Evolutionary conservation across 2,113 vertebrate genomes (phyloP).

Genomic region (Melanerpes formicivorus): DNA sequence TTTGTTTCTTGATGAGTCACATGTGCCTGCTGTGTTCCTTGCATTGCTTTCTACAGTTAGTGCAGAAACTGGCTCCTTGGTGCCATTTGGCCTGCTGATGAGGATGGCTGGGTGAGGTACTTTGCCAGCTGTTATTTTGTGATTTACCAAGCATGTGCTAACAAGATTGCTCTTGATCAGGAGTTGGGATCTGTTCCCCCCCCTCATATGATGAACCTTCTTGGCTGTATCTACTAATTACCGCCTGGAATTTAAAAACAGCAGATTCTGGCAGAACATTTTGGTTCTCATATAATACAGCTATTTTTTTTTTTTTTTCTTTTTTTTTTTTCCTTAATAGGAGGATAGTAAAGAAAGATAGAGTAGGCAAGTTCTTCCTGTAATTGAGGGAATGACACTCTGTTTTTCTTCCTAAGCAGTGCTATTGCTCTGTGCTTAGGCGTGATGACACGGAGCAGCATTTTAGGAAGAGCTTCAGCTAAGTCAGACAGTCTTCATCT

Average conservation of each 20-base stretch:
- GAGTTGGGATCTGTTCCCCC: neutral
- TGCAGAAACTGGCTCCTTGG: neutral
- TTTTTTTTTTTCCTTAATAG: neutral
- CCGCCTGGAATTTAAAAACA: slow-evolving; percentile 49
- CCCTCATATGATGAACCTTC: neutral
- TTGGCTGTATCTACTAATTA: slow-evolving; percentile 52
- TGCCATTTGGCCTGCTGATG: neutral
- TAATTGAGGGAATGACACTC: neutral
- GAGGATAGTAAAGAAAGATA: neutral
- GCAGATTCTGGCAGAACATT: slow-evolving; percentile 58
- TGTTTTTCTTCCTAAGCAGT: neutral
- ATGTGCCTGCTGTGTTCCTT: neutral
- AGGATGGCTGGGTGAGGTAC: neutral
- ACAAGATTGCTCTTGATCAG: slow-evolving; percentile 20
- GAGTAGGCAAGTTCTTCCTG: neutral
- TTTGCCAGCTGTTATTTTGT: neutral
- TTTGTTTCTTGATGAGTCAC: slow-evolving; percentile 27
- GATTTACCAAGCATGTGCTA: neutral
- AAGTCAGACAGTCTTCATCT: neutral
- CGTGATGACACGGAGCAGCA: neutral
- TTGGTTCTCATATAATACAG: neutral
- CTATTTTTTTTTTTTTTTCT: rapidly evolving
- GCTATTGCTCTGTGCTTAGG: neutral
- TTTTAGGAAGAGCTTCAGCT: neutral
- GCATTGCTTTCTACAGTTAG: neutral